Evolutionary conservation across 2,113 vertebrate genomes (phyloP).

Genomic region (Dicrurus megarhynchus): DNA sequence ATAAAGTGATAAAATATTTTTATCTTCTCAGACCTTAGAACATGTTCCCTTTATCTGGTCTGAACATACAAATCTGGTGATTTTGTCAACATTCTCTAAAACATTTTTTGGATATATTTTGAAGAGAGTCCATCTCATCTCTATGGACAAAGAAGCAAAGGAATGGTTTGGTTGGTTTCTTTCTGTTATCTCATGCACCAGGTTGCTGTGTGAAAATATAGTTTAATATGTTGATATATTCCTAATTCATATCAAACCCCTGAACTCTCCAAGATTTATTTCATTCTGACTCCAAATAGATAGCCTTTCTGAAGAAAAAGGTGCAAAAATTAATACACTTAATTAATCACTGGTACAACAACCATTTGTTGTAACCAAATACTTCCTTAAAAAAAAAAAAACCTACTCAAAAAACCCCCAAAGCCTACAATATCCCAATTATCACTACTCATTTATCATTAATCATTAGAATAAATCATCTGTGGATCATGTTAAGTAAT

Average conservation of each 20-base stretch:
- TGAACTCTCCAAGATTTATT: neutral
- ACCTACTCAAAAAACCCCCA: neutral
- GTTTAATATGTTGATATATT: neutral
- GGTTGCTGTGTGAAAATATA: neutral
- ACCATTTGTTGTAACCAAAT: neutral
- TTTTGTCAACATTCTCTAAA: neutral
- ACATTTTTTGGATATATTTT: neutral
- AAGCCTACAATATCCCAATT: neutral
- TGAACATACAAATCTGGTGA: neutral
- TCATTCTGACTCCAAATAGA: neutral
- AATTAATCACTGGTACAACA: neutral
- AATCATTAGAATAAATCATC: neutral
- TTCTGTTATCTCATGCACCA: neutral
- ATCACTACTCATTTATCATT: neutral
- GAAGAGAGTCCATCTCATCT: neutral
- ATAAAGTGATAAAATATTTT: neutral
- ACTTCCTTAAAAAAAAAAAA: neutral
- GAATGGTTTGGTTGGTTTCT: neutral
- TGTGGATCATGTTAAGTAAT: neutral
- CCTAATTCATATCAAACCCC: neutral
- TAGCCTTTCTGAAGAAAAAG: neutral
- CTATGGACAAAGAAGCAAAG: neutral
- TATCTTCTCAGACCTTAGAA: neutral
- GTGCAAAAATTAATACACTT: neutral
- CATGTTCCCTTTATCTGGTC: neutral